A percentile compares a stretch with the other conserved stretches of the same genome.
Conservation (phyloP, 2,797 vertebrate genomes). For the Benthosema pterotum region DNA sequence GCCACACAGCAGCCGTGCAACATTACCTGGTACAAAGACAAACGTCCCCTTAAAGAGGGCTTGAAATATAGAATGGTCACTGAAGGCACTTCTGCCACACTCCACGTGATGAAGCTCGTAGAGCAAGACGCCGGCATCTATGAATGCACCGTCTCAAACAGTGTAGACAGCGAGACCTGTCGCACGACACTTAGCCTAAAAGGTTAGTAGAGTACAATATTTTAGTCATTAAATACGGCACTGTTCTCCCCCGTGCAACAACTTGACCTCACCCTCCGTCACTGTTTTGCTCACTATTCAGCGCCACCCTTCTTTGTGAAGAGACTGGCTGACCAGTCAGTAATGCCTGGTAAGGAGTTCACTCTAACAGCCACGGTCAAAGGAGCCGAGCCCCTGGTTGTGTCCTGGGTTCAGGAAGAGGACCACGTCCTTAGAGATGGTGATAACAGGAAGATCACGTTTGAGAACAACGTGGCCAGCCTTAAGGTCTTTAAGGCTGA, state of each 20-base stretch:
- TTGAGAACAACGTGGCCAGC: constrained; percentile 82
- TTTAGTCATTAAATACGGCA: constrained; percentile 3
- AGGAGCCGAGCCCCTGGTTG: constrained; percentile 87
- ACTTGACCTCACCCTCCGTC: constrained; percentile 21
- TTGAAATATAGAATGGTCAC: constrained; percentile 91
- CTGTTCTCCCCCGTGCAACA: fast-evolving
- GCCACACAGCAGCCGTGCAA: constrained; percentile 90
- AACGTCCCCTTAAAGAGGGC: constrained; percentile 89
- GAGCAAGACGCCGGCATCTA: constrained; percentile 91
- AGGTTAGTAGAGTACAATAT: constrained; percentile 81
- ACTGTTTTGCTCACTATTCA: constrained; percentile 63
- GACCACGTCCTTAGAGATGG: constrained; percentile 87
- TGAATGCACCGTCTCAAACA: constrained; percentile 88
- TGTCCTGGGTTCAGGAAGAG: constrained; percentile 90
- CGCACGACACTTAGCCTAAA: constrained; percentile 81
- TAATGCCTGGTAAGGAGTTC: constrained; percentile 80
- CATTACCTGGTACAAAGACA: constrained; percentile 94
- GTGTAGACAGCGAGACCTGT: constrained; percentile 86
- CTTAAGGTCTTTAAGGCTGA: constrained; percentile 83
- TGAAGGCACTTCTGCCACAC: constrained; percentile 84
- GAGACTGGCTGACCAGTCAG: constrained; percentile 85
- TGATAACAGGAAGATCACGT: constrained; percentile 85
- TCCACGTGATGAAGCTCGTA: constrained; percentile 88
- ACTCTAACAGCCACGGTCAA: constrained; percentile 82
- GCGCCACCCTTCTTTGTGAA: constrained; percentile 89